Evolutionary conservation across 2,888 invertebrate genomes (phyloP), one percentile per base, ranked within the genome.

Genomic region (Willowsia nigromaculata): DNA sequence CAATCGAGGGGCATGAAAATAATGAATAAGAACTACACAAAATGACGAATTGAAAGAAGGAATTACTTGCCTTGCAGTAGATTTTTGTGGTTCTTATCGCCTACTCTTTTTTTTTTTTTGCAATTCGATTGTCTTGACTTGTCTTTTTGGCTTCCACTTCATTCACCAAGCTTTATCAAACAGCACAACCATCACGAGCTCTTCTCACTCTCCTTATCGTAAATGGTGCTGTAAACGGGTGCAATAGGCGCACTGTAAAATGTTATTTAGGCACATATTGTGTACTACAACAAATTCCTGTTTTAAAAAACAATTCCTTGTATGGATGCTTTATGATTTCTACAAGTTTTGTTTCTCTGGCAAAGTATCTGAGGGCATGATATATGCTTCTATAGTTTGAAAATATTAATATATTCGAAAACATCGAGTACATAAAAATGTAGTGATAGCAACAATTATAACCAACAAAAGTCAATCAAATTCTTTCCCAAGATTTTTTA

Each of bases 401-500:
- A 53, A 18, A 18, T 56, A n/a, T 50, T 22, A 56, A 22, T 56
- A n/a, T 11, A 56, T 56, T 56, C 22, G 56, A 56, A 22, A 9
- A 22, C 56, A 56, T 6, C 0, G 22, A 56, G 25, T 18, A 15
- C 27, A 62, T 15, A 30, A 13, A 30, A 13, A 30, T 7, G 27
- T 59, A 25, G 15, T 33, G 65, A 65, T 65, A n/a, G 30, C n/a
- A 47, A 27, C 68, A 83, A 22, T 83, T 50, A 56, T 84, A 84
- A 71, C 59, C 40, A 84, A 59, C 74, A 84, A 74, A 76, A 85
- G 76, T 85, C 76, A 85, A 85, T 85, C 85, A 85, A 78, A 85
- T 62, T 76, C 30, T 56, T 78, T 76, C 33, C 56, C 74, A 68
- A 33, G 53, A 22, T 6, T 50, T 62, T 33, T 71, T 3, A 15